phyloP scores from a whole-genome alignment of 2,797 vertebrate genomes.

The Rousettus madagascariensis region DNA sequence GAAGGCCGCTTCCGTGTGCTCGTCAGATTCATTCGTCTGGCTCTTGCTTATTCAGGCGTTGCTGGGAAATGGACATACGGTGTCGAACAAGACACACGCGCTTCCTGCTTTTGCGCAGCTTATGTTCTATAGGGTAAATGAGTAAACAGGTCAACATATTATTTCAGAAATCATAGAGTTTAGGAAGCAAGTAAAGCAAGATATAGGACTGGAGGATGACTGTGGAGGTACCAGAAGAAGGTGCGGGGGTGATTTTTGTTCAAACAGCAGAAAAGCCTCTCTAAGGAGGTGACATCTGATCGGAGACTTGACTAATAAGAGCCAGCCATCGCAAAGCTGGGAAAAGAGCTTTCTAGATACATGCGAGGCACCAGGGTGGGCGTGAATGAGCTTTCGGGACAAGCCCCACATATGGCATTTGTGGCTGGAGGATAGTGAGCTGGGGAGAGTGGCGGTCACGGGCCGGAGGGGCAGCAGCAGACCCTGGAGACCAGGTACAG shows the following conservation, averaged over 20 bases:
- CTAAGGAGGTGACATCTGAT: neutral
- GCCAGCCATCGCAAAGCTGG: neutral
- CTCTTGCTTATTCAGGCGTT: neutral
- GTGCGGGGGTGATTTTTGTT: neutral
- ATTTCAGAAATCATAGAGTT: neutral
- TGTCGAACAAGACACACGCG: neutral
- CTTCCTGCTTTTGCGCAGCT: neutral
- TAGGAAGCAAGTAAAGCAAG: neutral
- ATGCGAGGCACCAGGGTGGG: neutral
- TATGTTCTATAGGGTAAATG: neutral
- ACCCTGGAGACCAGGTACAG: too few relatives aligned
- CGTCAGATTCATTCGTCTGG: accelerated
- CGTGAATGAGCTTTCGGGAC: neutral
- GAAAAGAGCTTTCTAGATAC: neutral
- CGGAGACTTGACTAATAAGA: neutral
- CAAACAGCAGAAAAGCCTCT: neutral
- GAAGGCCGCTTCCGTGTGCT: accelerated
- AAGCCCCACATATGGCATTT: neutral
- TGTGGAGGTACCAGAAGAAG: neutral
- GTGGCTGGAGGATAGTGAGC: neutral
- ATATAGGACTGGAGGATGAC: too few relatives aligned
- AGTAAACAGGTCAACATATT: accelerated
- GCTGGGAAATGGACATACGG: neutral
- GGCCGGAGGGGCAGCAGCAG: neutral
- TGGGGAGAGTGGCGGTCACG: too few relatives aligned